phyloP scores from a whole-genome alignment of 1,140 invertebrate genomes.

The Diorhabda sublineata region DNA sequence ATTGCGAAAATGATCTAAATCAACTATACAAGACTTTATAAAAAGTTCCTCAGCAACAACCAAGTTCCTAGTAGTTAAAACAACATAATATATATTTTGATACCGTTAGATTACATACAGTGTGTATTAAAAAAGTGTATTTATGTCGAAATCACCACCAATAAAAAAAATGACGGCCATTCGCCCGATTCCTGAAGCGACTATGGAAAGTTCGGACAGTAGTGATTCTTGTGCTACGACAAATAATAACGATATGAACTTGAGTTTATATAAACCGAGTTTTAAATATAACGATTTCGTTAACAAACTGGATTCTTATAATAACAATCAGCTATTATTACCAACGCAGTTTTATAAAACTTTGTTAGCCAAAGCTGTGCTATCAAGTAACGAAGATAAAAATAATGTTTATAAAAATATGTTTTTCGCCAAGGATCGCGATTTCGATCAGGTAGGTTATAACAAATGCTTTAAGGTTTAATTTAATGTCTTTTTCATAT shows the following conservation, averaged over 20 bases:
- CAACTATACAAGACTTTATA: no score
- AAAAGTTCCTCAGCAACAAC: constrained; percentile 12
- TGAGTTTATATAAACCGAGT: constrained; percentile 37
- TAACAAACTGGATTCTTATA: constrained; percentile 46
- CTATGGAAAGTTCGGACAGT: constrained; percentile 43
- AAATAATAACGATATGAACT: constrained; percentile 33
- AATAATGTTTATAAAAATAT: constrained; percentile 46
- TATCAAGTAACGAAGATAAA: constrained; percentile 46
- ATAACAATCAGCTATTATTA: constrained; percentile 56
- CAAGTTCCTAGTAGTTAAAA: constrained; percentile 18
- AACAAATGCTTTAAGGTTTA: no score
- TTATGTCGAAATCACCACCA: constrained; percentile 27
- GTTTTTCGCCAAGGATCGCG: constrained; percentile 44
- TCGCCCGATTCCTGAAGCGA: constrained; percentile 36
- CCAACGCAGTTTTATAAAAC: constrained; percentile 74
- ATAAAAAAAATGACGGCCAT: constrained; percentile 37
- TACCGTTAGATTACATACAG: not conserved
- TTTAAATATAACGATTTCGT: constrained; percentile 45
- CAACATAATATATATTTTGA: constrained; percentile 18
- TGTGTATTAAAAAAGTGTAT: constrained; percentile 4
- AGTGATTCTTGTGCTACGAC: constrained; percentile 37
- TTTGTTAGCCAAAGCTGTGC: constrained; percentile 64
- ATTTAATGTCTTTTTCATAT: no score
- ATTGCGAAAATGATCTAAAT: no score
- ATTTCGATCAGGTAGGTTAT: constrained; percentile 44